Evolutionary conservation across 2,797 vertebrate species (phyloP).

Genomic region (Halcyon badia): DNA sequence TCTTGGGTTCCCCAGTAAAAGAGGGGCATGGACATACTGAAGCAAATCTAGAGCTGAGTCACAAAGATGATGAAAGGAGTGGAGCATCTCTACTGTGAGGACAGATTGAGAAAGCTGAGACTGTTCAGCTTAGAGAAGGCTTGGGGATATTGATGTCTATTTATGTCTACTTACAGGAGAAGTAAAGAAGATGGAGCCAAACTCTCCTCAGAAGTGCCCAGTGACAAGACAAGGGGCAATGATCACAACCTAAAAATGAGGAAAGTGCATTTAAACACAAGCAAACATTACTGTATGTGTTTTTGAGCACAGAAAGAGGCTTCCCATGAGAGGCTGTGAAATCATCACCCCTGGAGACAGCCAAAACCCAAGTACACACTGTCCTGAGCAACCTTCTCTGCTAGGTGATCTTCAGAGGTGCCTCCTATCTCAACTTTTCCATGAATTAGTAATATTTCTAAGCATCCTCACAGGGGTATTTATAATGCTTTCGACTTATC

Average conservation of each 20-base stretch:
- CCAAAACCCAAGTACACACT: background rate
- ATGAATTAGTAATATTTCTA: background rate
- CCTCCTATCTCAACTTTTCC: background rate
- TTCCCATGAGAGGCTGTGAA: background rate
- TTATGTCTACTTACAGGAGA: background rate
- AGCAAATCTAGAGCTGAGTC: background rate
- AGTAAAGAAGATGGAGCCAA: background rate
- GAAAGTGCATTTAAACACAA: background rate
- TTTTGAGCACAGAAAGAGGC: background rate
- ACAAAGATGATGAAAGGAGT: background rate
- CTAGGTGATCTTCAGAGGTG: background rate
- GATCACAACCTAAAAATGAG: background rate
- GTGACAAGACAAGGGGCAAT: background rate
- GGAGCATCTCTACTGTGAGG: background rate
- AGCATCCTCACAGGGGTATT: background rate
- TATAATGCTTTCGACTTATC: background rate
- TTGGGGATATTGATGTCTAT: fast-evolving
- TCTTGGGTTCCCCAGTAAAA: background rate
- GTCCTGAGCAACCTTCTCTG: background rate
- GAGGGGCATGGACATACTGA: background rate
- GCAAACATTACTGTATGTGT: background rate
- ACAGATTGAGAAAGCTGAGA: background rate
- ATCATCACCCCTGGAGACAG: background rate
- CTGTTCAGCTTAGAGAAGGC: background rate
- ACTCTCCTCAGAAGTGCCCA: background rate